A percentile compares a stretch with the other conserved stretches of the same genome.
phyloP scores from a whole-genome alignment of 2,888 invertebrate genomes.

The Dinocampus coccinellae region DNA sequence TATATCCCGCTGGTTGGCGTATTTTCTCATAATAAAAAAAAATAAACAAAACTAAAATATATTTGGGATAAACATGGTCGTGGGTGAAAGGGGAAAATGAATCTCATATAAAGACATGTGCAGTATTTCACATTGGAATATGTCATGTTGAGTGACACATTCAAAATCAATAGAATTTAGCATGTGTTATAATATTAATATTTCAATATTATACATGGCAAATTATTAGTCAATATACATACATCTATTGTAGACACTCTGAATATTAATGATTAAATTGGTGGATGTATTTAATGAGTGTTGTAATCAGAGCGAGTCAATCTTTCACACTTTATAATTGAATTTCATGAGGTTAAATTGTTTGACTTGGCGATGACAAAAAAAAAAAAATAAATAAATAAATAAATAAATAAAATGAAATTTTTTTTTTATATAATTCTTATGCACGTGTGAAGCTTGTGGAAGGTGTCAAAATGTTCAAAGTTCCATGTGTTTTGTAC shows the following conservation, averaged over 20 bases:
- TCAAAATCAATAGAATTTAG: too few species aligned
- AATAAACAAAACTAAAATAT: conserved; percentile 15
- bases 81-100: background rate
- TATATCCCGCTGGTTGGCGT: conserved; percentile 8
- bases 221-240: conserved; percentile 1
- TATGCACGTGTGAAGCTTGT: background rate
- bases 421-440: background rate
- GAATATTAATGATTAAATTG: conserved; percentile 27
- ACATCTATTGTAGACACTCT: conserved; percentile 1
- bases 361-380: background rate
- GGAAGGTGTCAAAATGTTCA: background rate
- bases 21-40: background rate
- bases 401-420: too few species aligned
- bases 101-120: too few species aligned
- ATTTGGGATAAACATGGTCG: background rate
- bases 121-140: too few species aligned
- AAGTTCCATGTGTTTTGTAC: background rate
- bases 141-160: too few species aligned
- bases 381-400: too few species aligned
- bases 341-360: conserved; percentile 13
- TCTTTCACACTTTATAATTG: conserved; percentile 5
- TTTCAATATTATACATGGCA: background rate
- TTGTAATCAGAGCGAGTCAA: conserved; percentile 1
- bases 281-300: conserved; percentile 18
- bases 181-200: too few species aligned